Evolutionary conservation across 2,888 invertebrate genomes (phyloP).

Genomic region (Pheosia tremula): DNA sequence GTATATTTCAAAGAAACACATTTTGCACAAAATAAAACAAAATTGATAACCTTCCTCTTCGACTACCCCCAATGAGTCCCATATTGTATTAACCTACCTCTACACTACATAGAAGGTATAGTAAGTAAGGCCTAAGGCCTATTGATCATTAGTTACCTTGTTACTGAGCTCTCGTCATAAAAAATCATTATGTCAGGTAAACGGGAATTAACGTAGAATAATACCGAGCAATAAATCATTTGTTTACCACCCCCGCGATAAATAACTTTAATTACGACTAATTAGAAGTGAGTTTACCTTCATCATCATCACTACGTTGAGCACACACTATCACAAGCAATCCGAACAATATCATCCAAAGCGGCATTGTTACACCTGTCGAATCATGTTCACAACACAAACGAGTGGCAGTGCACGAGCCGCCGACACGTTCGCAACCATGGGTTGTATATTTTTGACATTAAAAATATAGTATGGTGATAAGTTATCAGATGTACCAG

Average conservation of each 20-base stretch:
- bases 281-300: constrained; percentile 25
- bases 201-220: not conserved
- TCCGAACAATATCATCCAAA: constrained; percentile 48
- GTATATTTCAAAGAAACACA: too few species aligned
- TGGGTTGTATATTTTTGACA: constrained; percentile 43
- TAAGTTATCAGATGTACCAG: constrained; percentile 68
- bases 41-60: too few species aligned
- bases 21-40: too few species aligned
- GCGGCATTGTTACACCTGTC: constrained; percentile 49
- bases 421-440: constrained; percentile 26
- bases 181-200: not conserved
- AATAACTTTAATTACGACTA: not conserved
- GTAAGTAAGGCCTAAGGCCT: too few species aligned
- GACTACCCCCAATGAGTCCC: too few species aligned
- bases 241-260: not conserved
- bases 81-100: too few species aligned
- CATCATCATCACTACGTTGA: constrained; percentile 42
- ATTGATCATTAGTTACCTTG: too few species aligned
- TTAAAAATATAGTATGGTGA: constrained; percentile 57
- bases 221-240: not conserved
- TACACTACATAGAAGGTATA: too few species aligned
- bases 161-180: too few species aligned
- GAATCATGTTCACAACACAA: constrained; percentile 31
- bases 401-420: constrained; percentile 16
- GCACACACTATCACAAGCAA: constrained; percentile 53